A percentile compares a stretch with the other conserved stretches of the same genome.
Evolutionary conservation across 92 coral and sea anemone genomes (phyloP).

Genomic region (Porites rus): DNA sequence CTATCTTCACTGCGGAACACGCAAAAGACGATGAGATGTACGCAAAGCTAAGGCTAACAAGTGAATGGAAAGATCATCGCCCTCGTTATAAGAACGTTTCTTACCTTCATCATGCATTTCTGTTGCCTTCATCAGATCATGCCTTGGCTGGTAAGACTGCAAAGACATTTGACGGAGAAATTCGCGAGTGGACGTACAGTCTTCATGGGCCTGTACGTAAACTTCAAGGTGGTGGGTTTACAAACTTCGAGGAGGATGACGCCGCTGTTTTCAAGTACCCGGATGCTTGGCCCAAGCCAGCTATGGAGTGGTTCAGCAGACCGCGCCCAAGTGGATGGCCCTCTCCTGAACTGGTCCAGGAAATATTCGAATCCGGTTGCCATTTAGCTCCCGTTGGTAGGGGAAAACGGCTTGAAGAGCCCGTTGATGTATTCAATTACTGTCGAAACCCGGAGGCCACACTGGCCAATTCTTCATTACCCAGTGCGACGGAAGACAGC

Average conservation of each 20-base stretch:
- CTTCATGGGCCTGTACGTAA: conserved; percentile 84
- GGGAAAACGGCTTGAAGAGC: conserved; percentile 71
- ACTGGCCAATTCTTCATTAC: background rate
- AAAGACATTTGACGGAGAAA: background rate
- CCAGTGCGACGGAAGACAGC: background rate
- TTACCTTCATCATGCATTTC: conserved; percentile 62
- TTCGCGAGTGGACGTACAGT: conserved; percentile 9
- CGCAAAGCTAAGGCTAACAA: conserved; percentile 66
- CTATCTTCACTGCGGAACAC: conserved; percentile 79
- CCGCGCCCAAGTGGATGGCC: conserved; percentile 83
- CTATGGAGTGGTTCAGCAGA: conserved; percentile 88
- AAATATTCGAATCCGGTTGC: conserved; percentile 79
- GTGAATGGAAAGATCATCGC: conserved; percentile 72
- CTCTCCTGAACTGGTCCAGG: conserved; percentile 79
- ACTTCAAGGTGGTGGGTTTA: conserved; percentile 35
- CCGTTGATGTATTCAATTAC: conserved; percentile 58
- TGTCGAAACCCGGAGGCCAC: conserved; percentile 38
- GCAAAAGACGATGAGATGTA: conserved; percentile 71
- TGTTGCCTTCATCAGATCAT: conserved; percentile 45
- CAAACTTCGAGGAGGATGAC: conserved; percentile 63
- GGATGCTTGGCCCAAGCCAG: conserved; percentile 79
- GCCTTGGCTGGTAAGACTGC: background rate
- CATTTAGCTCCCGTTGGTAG: conserved; percentile 87
- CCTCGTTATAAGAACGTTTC: conserved; percentile 64
- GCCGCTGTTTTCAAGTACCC: conserved; percentile 78